phyloP scores from a whole-genome alignment of 2,797 vertebrate species.

The Periophthalmus magnuspinnatus region DNA sequence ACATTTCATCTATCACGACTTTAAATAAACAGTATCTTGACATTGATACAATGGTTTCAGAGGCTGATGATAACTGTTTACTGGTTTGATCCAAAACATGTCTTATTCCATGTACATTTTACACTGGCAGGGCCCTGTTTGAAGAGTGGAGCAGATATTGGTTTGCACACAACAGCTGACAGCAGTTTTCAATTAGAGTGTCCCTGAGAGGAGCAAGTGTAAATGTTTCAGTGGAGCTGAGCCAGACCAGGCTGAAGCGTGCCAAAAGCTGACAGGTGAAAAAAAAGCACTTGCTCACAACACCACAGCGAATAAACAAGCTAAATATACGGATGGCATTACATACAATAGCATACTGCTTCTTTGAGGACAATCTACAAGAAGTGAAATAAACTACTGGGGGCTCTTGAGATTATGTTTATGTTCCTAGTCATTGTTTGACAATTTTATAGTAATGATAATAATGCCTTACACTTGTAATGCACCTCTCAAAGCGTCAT shows the following conservation, averaged over 20 bases:
- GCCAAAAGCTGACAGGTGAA: constrained; percentile 8
- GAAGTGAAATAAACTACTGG: too few relatives aligned
- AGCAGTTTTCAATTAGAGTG: constrained; percentile 5
- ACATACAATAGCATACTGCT: neutral
- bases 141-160: neutral
- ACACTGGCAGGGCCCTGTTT: neutral
- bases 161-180: neutral
- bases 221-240: constrained; percentile 8
- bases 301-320: neutral
- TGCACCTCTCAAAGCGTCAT: too few relatives aligned
- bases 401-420: too few relatives aligned
- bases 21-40: too few relatives aligned
- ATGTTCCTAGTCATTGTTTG: too few relatives aligned
- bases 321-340: neutral
- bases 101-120: neutral
- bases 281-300: neutral
- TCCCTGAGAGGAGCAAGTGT: neutral
- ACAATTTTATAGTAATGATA: too few relatives aligned
- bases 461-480: too few relatives aligned
- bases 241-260: neutral
- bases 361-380: neutral
- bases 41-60: neutral
- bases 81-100: neutral
- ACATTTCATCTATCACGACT: too few relatives aligned
- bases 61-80: neutral